These are phyloP conservation scores for Odobenus rosmarus DNA, from an alignment of 2,113 vertebrate genomes.

Conservation along the genomic window DNA sequence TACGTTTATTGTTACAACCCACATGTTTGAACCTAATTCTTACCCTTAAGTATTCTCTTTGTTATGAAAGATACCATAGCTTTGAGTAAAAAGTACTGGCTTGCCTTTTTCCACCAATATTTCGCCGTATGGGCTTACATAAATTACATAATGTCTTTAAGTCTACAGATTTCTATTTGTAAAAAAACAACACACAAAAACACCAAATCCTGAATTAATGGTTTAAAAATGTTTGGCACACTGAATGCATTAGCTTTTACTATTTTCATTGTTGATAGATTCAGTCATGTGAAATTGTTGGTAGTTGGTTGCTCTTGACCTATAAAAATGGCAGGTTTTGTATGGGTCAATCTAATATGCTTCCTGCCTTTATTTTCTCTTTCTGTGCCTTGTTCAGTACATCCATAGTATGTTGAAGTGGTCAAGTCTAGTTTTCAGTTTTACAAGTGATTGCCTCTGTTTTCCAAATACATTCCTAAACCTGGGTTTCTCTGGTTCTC, in stretches of 20 bases:
- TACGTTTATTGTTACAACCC: not conserved
- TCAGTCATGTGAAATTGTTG: not conserved
- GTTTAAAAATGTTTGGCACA: not conserved
- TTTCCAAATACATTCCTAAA: not conserved
- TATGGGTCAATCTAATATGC: not conserved
- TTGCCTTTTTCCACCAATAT: not conserved
- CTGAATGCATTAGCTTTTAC: not conserved
- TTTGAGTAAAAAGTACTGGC: not conserved
- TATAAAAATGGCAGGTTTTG: not conserved
- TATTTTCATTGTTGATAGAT: not conserved
- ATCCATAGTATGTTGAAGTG: not conserved
- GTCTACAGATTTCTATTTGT: not conserved
- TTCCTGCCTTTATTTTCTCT: conserved; percentile 10
- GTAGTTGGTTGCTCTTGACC: not conserved
- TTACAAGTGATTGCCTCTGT: not conserved
- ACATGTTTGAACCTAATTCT: conserved; percentile 11
- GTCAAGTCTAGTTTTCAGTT: not conserved
- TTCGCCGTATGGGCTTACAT: not conserved
- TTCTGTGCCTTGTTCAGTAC: not conserved
- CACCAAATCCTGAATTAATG: not conserved
- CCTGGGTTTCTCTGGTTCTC: not conserved
- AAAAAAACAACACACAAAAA: not conserved
- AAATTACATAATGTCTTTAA: not conserved
- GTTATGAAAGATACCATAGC: not conserved
- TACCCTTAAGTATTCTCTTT: not conserved